phyloP scores from a whole-genome alignment of 2,888 invertebrate species.

The Pseudococcus longispinus region DNA sequence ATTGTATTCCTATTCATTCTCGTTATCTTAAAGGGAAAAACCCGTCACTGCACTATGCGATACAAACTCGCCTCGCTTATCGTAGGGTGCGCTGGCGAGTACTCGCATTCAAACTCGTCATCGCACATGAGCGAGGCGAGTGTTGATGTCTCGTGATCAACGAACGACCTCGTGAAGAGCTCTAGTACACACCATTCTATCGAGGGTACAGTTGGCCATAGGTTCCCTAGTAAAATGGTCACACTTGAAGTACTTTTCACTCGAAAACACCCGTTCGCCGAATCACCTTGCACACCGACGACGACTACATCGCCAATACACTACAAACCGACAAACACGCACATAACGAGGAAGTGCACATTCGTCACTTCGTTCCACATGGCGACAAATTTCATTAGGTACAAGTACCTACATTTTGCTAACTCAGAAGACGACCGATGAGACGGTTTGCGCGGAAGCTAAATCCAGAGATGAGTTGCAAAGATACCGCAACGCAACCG shows the following conservation, averaged over 20 bases:
- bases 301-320: neutral
- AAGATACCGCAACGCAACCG: neutral
- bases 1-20: too few species aligned
- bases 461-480: constrained; percentile 6
- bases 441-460: neutral
- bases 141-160: too few species aligned
- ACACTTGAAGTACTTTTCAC: neutral
- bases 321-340: neutral
- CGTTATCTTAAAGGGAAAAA: too few species aligned
- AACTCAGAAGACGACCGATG: neutral
- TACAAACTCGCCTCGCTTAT: too few species aligned
- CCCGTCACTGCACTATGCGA: too few species aligned
- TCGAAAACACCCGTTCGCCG: neutral
- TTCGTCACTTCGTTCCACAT: constrained; percentile 30
- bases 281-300: neutral
- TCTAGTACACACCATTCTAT: neutral
- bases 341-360: neutral
- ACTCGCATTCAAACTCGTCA: too few species aligned
- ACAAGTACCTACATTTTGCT: neutral
- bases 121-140: too few species aligned
- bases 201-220: neutral
- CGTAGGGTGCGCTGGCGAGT: too few species aligned
- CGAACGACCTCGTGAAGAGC: too few species aligned
- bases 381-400: neutral
- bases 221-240: neutral